Evolutionary conservation across 2,797 vertebrate species (phyloP).

Genomic region (Microchirus variegatus): DNA sequence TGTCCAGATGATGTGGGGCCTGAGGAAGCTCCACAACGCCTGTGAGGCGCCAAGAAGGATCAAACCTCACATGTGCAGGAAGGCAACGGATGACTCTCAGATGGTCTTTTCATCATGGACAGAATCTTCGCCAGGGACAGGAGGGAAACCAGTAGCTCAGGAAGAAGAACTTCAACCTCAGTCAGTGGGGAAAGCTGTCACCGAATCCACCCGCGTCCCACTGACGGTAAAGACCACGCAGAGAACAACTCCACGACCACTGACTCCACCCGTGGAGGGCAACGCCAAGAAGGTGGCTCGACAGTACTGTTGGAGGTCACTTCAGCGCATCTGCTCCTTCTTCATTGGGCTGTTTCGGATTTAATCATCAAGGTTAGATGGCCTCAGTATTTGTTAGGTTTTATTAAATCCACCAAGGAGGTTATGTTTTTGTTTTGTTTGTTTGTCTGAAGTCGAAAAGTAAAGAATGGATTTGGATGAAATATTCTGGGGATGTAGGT

Average conservation of each 20-base stretch:
- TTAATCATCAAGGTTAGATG: conserved; percentile 57
- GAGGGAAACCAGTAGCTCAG: neutral
- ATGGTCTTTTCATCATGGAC: conserved; percentile 71
- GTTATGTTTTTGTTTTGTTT: no score
- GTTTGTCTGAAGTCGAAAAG: no score
- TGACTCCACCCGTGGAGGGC: conserved; percentile 47
- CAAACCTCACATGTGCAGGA: conserved; percentile 84
- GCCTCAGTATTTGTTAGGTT: neutral
- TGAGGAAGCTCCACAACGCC: conserved; percentile 79
- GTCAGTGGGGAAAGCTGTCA: neutral
- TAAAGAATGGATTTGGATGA: no score
- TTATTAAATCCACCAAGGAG: no score
- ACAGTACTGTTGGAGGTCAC: conserved; percentile 85
- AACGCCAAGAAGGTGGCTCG: conserved; percentile 76
- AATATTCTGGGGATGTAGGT: no score
- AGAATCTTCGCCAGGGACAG: neutral
- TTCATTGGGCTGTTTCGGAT: conserved; percentile 81
- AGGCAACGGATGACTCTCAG: conserved; percentile 74
- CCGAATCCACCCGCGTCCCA: neutral
- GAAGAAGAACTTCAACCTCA: conserved; percentile 7
- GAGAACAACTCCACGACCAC: conserved; percentile 23
- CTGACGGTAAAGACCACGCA: conserved; percentile 35
- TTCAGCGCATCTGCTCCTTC: conserved; percentile 82
- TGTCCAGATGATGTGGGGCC: conserved; percentile 80
- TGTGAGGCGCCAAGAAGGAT: conserved; percentile 74